Conservation (phyloP, 2,113 vertebrate species). For the Phocoena sinus region DNA sequence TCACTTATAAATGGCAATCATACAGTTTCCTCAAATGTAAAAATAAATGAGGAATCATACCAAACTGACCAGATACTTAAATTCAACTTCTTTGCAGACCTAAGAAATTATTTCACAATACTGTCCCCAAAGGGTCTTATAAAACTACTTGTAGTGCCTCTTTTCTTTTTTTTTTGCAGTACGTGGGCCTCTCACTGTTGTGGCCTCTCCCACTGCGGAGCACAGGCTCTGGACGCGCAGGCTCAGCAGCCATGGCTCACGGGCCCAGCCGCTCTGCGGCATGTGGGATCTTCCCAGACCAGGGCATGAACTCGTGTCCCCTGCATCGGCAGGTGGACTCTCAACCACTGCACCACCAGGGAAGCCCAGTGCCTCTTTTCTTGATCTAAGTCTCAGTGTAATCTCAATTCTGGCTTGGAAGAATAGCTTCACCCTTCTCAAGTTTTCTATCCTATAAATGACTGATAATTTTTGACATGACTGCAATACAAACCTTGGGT, state of each 20-base stretch:
- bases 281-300: no score
- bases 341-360: no score
- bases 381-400: background rate
- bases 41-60: conserved; percentile 18
- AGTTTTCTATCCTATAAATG: background rate
- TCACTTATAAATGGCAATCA: conserved; percentile 16
- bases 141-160: conserved; percentile 9
- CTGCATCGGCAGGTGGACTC: no score
- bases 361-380: background rate
- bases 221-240: no score
- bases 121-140: background rate
- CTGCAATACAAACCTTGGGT: conserved; percentile 46
- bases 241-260: no score
- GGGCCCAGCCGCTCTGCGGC: no score
- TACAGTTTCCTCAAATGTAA: conserved; percentile 30
- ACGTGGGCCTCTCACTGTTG: no score
- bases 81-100: conserved; percentile 6
- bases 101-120: conserved; percentile 39
- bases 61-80: conserved; percentile 8
- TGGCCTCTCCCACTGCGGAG: no score
- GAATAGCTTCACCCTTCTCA: conserved; percentile 16
- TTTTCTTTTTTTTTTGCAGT: background rate
- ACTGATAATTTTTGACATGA: conserved; percentile 22
- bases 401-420: conserved; percentile 32
- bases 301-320: no score